phyloP scores from a whole-genome alignment of 2,888 invertebrate species.

The Tinea trinotella region DNA sequence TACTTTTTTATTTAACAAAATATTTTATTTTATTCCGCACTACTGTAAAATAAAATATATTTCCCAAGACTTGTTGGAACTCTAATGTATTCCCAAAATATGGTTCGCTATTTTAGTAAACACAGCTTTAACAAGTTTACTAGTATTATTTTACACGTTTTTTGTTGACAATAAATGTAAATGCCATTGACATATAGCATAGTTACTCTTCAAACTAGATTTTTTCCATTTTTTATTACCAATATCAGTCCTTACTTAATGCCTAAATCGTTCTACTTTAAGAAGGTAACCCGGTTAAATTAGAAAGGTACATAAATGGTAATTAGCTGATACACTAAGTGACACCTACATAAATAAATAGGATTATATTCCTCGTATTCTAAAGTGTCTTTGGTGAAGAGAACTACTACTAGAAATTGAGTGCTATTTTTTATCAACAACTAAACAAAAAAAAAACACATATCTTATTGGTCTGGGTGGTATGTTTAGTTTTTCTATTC shows the following conservation, averaged over 20 bases:
- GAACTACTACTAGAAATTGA: background rate
- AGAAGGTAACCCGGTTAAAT: background rate
- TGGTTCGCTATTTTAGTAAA: no score
- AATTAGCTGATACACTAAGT: background rate
- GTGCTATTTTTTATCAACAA: background rate
- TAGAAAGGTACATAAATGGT: background rate
- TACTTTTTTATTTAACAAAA: no score
- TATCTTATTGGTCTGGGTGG: no score
- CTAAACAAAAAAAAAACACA: background rate
- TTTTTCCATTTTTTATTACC: conserved; percentile 15
- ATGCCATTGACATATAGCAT: background rate
- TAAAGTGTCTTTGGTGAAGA: background rate
- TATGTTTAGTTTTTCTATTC: no score
- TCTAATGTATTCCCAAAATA: no score
- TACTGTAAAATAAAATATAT: no score
- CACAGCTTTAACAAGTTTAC: no score
- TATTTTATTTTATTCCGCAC: no score
- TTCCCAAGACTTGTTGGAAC: no score
- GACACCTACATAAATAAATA: background rate
- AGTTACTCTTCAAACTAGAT: background rate
- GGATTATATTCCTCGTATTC: background rate
- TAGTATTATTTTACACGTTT: no score
- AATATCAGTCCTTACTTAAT: conserved; percentile 19
- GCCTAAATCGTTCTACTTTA: conserved; percentile 6
- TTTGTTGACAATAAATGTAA: no score